Conservation (phyloP, 2,888 invertebrate genomes). For the Marronus borbonicus region DNA sequence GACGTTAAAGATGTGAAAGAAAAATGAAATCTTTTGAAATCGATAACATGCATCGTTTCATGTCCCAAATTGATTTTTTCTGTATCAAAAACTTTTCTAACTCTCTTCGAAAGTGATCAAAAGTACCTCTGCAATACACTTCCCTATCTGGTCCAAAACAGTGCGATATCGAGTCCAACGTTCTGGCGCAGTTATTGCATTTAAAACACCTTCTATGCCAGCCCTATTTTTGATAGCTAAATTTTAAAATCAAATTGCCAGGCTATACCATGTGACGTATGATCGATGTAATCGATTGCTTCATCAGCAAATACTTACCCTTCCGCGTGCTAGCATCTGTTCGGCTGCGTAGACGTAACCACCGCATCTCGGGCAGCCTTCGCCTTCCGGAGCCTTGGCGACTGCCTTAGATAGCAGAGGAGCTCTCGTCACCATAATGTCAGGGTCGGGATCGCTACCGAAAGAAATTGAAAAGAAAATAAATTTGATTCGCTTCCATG, state of each 20-base stretch:
- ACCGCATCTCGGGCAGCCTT: slow-evolving; percentile 91
- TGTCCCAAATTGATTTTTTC: neutral
- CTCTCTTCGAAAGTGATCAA: neutral
- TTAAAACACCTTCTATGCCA: slow-evolving; percentile 94
- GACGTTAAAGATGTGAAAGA: neutral
- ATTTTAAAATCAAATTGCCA: slow-evolving; percentile 48
- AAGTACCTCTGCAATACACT: slow-evolving; percentile 91
- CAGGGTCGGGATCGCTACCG: slow-evolving; percentile 61
- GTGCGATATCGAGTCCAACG: slow-evolving; percentile 90
- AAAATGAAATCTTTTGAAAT: neutral
- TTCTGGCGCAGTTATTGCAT: slow-evolving; percentile 88
- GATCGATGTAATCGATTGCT: no score
- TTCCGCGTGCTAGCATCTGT: slow-evolving; percentile 92
- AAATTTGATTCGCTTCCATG: no score
- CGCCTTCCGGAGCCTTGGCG: slow-evolving; percentile 87
- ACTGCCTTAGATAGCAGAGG: slow-evolving; percentile 75
- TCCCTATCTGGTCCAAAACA: slow-evolving; percentile 94
- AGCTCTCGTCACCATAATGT: slow-evolving; percentile 60
- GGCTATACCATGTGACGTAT: slow-evolving; percentile 5
- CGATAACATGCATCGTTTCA: slow-evolving; percentile 7
- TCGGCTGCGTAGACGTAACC: slow-evolving; percentile 93
- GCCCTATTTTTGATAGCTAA: slow-evolving; percentile 73
- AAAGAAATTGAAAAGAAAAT: slow-evolving; percentile 6
- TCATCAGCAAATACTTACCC: slow-evolving; percentile 75
- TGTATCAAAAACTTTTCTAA: neutral